Base-by-base conservation (phyloP, 2,888 invertebrate species). In the Zele albiditarsus region DNA sequence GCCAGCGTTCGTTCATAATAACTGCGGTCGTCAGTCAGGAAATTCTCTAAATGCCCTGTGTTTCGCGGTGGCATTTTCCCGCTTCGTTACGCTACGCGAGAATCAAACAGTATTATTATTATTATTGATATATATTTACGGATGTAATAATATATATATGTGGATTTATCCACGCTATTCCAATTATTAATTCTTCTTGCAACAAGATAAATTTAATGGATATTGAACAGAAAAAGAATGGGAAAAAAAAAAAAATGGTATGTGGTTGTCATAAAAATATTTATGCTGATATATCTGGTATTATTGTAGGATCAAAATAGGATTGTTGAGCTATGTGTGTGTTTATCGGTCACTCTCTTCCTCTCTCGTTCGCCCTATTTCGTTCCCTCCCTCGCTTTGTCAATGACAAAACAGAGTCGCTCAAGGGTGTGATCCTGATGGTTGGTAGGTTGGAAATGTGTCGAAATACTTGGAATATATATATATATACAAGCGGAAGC, bases 1-100 rank as follows among this genome's bases (percentile, higher is more conserved):
- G 84, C 83, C 82, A 82, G 83, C 81, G 84, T 87, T 87, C 83
- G 84, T 86, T 85, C 82, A 83, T 85, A 86, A 87, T 87, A 86
- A 86, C 84, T 84, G 87, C 84, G 86, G 86, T 87, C 81, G 79
- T 78, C 79, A 80, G 82, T 81, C 82, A 77, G 78, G 80, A 84
- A 83, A 82, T 83, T 83, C 83, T 81, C 78, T 80, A 81, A 79
- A 81, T 85, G 82, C 82, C 62, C 66, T 42, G 63, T 27, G 63
- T 57, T 65, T 72, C 20, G 72, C 76, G 74, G 75, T 77, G 74
- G 76, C 73, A 80, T 81, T 82, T 83, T 83, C 79, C 80, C 77
- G 79, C 73, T 67, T 79, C 49, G 76, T 70, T 76, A 78, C 75
- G 76, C 79, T 80, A 80, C 78, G 77, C 78, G 81, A 78, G 79